Base-by-base conservation (phyloP, 2,888 invertebrate genomes). In the Torymus aiolomorphi region DNA sequence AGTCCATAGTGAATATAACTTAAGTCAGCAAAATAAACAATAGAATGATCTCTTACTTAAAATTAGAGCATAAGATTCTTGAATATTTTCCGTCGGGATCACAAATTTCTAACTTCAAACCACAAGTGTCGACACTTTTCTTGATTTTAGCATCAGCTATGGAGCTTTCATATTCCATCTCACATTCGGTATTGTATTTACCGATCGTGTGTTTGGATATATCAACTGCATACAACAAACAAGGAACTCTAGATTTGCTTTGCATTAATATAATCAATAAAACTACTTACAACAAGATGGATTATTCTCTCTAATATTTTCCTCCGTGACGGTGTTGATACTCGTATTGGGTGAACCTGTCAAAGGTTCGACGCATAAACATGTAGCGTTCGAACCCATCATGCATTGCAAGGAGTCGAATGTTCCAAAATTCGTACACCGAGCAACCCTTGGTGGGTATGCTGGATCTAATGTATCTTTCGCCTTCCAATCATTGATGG, bases 401-500 rank as follows among this genome's bases (percentile, higher is more conserved):
- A 93, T 89, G 84, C 95, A 95, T 84, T 95, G 95, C 11, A 95
- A 87, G 0, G 92, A 91, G 88, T 95, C 93, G 88, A 93, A 95
- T 84, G 93, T 93, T 0, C 95, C 95, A 84, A 94, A 93, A 0
- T 92, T 87, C 0, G 93, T 91, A 86, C 95, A 96, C 4, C 94
- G 92, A 2, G 93, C 92, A 1, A 91, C 91, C 0, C 89, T 83
- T 0, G 91, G 89, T 0, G 92, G 92, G 14, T 86, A 88, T 0
- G 88, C 87, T 1, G 76, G 70, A 67, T 83, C 86, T 56, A 93
- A 89, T 13, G 90, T 84, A 2, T 90, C 88, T 31, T 86, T 86
- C 0, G 93, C 92, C 79, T 91, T 91, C 76, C 92, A 89, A 71
- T 92, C 91, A 80, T 92, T 90, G 14, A 92, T 91, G 2, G 94